phyloP scores from a whole-genome alignment of 2,797 vertebrate genomes.

The Poecile montanus region DNA sequence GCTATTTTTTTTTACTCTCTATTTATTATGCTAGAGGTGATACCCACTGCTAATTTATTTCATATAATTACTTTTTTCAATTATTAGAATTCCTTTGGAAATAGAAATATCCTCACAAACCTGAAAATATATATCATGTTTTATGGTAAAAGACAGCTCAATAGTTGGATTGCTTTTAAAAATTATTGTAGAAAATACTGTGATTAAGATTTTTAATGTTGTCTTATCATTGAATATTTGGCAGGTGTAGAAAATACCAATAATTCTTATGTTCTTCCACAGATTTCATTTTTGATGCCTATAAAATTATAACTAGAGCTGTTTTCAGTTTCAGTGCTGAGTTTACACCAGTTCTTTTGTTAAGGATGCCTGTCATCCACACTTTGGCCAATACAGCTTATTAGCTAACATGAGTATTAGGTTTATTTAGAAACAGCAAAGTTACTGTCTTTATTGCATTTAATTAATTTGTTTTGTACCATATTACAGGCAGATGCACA shows the following conservation, averaged over 20 bases:
- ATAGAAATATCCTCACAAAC: background rate
- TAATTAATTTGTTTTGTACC: conserved; percentile 9
- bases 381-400: background rate
- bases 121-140: background rate
- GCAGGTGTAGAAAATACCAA: background rate
- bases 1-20: background rate
- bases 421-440: background rate
- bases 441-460: background rate
- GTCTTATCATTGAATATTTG: background rate
- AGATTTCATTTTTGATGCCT: background rate
- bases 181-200: background rate
- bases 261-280: background rate
- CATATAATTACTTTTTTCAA: background rate
- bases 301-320: background rate
- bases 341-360: background rate
- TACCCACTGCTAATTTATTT: background rate
- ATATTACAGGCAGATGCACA: background rate
- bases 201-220: background rate
- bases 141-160: background rate
- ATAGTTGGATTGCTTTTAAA: background rate
- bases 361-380: background rate
- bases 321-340: background rate
- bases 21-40: background rate
- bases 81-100: background rate
- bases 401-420: background rate